phyloP scores from a whole-genome alignment of 2,113 vertebrate species.

The Salvator merianae region DNA sequence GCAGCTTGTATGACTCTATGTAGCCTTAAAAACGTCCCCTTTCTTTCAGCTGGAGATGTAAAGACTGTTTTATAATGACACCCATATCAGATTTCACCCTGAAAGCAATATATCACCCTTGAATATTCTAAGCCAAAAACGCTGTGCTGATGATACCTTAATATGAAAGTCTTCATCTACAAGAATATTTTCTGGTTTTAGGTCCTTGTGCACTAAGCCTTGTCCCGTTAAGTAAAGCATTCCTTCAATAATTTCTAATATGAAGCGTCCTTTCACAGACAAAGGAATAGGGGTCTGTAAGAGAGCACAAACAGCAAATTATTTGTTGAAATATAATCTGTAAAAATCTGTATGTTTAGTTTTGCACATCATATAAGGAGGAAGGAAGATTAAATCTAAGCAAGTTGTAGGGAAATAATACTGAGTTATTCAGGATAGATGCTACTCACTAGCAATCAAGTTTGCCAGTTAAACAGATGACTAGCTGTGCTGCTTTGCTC shows the following conservation, averaged over 20 bases:
- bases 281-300: slow-evolving; percentile 82
- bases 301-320: slow-evolving; percentile 6
- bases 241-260: slow-evolving; percentile 89
- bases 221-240: slow-evolving; percentile 89
- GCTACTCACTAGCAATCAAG: too few species aligned
- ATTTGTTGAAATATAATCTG: not conserved
- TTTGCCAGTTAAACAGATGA: too few species aligned
- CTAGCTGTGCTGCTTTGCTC: too few species aligned
- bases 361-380: too few species aligned
- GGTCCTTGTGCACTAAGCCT: slow-evolving; percentile 90
- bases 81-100: not conserved
- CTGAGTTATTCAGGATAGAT: too few species aligned
- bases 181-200: slow-evolving; percentile 96
- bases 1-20: not conserved
- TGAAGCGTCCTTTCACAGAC: slow-evolving; percentile 87
- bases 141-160: slow-evolving; percentile 80
- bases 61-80: not conserved
- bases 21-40: not conserved
- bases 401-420: too few species aligned
- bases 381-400: too few species aligned
- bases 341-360: not conserved
- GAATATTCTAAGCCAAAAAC: not conserved
- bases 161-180: slow-evolving; percentile 91
- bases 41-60: not conserved
- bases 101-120: not conserved